phyloP scores from a whole-genome alignment of 35 echinoderm and acorn worm species.

The Stichopus chloronotus region DNA sequence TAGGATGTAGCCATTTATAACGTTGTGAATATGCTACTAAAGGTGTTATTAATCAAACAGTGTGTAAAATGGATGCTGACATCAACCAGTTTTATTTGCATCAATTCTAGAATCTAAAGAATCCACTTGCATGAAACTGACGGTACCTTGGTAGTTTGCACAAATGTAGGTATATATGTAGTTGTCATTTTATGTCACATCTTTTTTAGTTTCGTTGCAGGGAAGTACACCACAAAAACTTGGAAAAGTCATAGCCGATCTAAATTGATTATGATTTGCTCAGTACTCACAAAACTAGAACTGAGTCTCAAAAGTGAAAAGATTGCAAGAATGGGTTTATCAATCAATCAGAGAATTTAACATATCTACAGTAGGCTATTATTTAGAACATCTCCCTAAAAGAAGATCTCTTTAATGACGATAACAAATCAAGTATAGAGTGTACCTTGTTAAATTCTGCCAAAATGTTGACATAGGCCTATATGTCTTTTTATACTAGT shows the following conservation, averaged over 20 bases:
- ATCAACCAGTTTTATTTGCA: slow-evolving; percentile 1
- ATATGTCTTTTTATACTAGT: too few species aligned
- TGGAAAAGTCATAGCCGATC: not conserved
- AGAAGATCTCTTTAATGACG: not conserved
- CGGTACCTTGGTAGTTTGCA: not conserved
- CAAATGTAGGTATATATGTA: not conserved
- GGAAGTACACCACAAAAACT: slow-evolving; percentile 1
- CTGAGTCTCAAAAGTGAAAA: not conserved
- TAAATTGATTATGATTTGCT: not conserved
- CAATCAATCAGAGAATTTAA: not conserved
- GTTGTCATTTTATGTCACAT: too few species aligned
- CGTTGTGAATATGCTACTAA: not conserved
- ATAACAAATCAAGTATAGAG: slow-evolving; percentile 4
- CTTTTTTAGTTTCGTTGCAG: not conserved
- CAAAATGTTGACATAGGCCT: too few species aligned
- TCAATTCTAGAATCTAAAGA: not conserved
- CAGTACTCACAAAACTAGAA: not conserved
- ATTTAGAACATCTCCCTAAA: not conserved
- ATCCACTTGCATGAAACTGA: not conserved
- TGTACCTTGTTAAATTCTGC: not conserved
- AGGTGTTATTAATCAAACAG: not conserved
- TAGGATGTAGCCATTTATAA: not conserved
- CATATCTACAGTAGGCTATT: not conserved
- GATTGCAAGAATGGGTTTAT: slow-evolving; percentile 2
- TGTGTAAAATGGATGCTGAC: slow-evolving; percentile 2